Conservation (phyloP, 2,113 vertebrate species). For the Thomomys bottae region DNA sequence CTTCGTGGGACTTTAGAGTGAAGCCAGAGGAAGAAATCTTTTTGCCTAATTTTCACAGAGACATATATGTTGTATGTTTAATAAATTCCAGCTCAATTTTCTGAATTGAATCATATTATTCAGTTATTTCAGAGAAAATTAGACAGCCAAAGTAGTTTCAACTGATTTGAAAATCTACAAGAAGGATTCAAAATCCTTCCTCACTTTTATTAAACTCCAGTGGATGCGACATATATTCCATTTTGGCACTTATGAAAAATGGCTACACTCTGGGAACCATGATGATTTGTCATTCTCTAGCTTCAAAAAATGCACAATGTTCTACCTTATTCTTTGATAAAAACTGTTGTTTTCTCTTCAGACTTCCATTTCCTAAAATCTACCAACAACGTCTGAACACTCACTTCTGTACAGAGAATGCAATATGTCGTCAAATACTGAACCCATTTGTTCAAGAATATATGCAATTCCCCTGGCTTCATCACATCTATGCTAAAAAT, state of each 20-base stretch:
- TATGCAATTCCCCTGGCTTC: background rate
- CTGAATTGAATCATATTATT: background rate
- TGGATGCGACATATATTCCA: background rate
- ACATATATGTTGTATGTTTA: background rate
- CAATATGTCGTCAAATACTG: background rate
- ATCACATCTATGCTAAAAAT: background rate
- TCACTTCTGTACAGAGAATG: background rate
- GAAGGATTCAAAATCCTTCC: background rate
- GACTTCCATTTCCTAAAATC: background rate
- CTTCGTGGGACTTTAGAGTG: background rate
- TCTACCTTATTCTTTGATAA: background rate
- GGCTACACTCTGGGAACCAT: constrained; percentile 9
- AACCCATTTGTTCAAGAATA: background rate
- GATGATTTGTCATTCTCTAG: constrained; percentile 5
- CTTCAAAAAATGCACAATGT: background rate
- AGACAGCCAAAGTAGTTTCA: background rate
- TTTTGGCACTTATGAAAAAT: background rate
- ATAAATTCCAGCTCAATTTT: background rate
- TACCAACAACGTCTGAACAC: background rate
- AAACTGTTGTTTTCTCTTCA: background rate
- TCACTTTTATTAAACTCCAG: background rate
- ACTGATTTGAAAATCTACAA: background rate
- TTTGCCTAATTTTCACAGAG: background rate
- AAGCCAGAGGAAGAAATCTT: background rate
- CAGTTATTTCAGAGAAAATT: background rate